Conservation (phyloP, 1,140 invertebrate genomes). For the Mizuhopecten yessoensis region DNA sequence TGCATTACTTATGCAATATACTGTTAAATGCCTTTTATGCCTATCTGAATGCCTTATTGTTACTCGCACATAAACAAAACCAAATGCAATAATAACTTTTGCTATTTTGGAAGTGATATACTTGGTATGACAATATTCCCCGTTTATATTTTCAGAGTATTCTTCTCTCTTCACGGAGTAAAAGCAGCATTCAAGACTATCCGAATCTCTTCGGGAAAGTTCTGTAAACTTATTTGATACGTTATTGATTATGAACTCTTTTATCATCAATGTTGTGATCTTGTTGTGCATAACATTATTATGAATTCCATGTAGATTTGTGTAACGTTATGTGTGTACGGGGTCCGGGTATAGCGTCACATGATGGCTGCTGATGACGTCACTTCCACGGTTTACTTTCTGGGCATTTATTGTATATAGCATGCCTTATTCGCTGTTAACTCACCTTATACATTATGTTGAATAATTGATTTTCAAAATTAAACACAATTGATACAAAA, state of each 20-base stretch:
- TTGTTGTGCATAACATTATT: not conserved
- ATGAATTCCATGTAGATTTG: not conserved
- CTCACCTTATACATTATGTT: not conserved
- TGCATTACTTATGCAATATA: too few relatives aligned
- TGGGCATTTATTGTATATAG: not conserved
- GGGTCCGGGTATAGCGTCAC: not conserved
- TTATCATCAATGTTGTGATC: not conserved
- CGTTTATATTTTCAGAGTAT: not conserved
- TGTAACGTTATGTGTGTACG: not conserved
- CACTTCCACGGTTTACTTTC: not conserved
- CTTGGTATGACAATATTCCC: too few relatives aligned
- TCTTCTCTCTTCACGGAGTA: not conserved
- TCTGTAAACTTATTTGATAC: not conserved
- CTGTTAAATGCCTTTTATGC: too few relatives aligned
- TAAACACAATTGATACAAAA: not conserved
- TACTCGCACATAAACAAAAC: too few relatives aligned
- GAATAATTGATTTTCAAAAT: not conserved
- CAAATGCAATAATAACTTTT: too few relatives aligned
- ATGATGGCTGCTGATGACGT: not conserved
- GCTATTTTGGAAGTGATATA: too few relatives aligned
- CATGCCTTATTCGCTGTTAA: not conserved
- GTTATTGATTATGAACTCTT: not conserved
- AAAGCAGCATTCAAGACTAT: not conserved
- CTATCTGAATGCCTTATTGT: too few relatives aligned
- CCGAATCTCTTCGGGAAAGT: not conserved